phyloP scores from a whole-genome alignment of 64 coral and sea anemone genomes.

The Catalaphyllia jardinei region DNA sequence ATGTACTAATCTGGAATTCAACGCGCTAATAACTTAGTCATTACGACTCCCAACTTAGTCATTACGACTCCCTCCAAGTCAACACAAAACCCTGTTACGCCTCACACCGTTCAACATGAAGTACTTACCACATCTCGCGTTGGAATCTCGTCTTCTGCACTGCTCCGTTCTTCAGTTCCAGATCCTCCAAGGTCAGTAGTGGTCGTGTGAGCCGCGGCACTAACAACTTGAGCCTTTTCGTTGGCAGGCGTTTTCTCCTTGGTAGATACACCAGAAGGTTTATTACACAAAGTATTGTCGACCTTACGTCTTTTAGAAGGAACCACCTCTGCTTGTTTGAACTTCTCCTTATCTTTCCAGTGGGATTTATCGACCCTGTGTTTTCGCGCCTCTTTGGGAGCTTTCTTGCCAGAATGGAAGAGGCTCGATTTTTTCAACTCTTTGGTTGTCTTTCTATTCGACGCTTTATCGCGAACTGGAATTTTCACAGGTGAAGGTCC shows the following conservation, averaged over 20 bases:
- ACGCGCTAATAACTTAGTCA: too few species aligned
- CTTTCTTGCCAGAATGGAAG: conserved; percentile 38
- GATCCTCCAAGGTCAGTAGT: conserved; percentile 11
- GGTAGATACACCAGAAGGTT: not conserved
- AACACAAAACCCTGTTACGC: not conserved
- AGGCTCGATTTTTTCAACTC: conserved; percentile 72
- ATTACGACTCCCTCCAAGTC: not conserved
- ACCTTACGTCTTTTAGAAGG: conserved; percentile 27
- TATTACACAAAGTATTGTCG: not conserved
- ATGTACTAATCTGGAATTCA: too few species aligned
- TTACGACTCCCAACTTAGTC: too few species aligned
- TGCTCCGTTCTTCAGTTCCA: conserved; percentile 9
- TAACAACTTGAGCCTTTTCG: not conserved
- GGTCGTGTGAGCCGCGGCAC: conserved; percentile 36
- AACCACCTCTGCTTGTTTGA: not conserved
- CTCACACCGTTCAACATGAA: not conserved
- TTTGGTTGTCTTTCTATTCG: conserved; percentile 48
- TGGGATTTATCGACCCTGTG: conserved; percentile 26
- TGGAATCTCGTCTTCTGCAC: conserved; percentile 33
- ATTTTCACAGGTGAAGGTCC: not conserved
- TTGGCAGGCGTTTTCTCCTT: not conserved
- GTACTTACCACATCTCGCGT: conserved; percentile 57
- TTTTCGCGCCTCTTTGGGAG: conserved; percentile 4
- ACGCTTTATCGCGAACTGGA: not conserved
- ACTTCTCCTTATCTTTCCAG: conserved; percentile 1